These are phyloP conservation scores for Chrysoperla carnea DNA, from an alignment of 1,140 invertebrate genomes.

Conservation along the genomic window DNA sequence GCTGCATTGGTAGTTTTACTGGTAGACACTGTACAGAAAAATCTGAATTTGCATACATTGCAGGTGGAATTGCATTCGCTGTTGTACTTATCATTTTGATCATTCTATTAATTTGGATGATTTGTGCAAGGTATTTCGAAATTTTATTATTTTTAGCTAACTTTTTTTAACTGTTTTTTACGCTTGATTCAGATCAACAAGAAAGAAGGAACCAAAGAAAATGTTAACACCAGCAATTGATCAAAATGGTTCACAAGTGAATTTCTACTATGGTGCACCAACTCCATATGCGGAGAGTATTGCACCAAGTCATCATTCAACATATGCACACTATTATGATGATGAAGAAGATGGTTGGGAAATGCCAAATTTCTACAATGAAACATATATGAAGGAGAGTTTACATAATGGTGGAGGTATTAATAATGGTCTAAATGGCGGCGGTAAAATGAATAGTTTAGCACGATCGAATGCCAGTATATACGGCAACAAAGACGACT, in stretches of 20 bases:
- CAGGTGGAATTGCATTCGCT: conserved; percentile 77
- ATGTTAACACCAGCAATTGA: conserved; percentile 68
- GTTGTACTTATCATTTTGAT: conserved; percentile 85
- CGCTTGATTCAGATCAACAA: conserved; percentile 38
- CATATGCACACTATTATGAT: conserved; percentile 89
- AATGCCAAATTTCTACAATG: conserved; percentile 95
- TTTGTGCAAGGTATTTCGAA: conserved; percentile 62
- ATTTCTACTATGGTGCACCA: conserved; percentile 88
- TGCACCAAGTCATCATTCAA: conserved; percentile 86
- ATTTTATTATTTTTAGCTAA: neutral
- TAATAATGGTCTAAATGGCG: conserved; percentile 15
- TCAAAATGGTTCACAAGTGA: conserved; percentile 80
- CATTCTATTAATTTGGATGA: conserved; percentile 91
- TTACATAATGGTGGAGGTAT: conserved; percentile 41
- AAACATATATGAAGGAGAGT: conserved; percentile 91
- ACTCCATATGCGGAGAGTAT: conserved; percentile 87
- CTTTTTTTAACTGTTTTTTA: conserved; percentile 1
- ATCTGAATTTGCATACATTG: conserved; percentile 87
- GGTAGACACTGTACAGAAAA: conserved; percentile 80
- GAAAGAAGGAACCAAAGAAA: conserved; percentile 75
- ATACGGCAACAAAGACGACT: conserved; percentile 88
- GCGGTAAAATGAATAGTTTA: conserved; percentile 74
- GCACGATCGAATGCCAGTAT: conserved; percentile 83
- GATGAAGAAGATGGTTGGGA: conserved; percentile 93
- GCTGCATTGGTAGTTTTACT: conserved; percentile 80